Percentiles rank a stretch among this genome's conserved stretches.
phyloP scores from a whole-genome alignment of 2,888 invertebrate genomes.

The Ischnura elegans region DNA sequence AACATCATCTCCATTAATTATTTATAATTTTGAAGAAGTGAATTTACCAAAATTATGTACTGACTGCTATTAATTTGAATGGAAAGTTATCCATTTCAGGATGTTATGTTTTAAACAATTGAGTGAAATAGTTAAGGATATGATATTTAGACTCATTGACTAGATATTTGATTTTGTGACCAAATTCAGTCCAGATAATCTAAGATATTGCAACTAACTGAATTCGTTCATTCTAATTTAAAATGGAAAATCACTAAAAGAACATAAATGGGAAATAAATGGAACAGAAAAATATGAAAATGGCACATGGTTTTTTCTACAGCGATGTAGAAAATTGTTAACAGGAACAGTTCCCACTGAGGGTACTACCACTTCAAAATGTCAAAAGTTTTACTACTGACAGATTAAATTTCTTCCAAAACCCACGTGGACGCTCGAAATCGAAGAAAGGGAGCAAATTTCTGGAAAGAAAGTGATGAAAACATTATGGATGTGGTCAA shows the following conservation, averaged over 20 bases:
- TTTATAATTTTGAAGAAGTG: slow-evolving; percentile 20
- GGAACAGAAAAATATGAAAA: slow-evolving; percentile 36
- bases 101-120: slow-evolving; percentile 11
- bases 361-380: slow-evolving; percentile 44
- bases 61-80: neutral
- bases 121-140: neutral
- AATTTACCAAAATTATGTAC: neutral
- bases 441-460: slow-evolving; percentile 55
- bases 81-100: slow-evolving; percentile 14
- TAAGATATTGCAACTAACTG: slow-evolving; percentile 34
- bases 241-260: slow-evolving; percentile 13
- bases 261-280: slow-evolving; percentile 18
- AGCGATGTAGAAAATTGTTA: slow-evolving; percentile 32
- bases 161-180: slow-evolving; percentile 30
- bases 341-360: slow-evolving; percentile 17
- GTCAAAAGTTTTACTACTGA: slow-evolving; percentile 54
- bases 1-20: slow-evolving; percentile 62
- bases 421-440: slow-evolving; percentile 54
- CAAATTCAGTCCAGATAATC: neutral
- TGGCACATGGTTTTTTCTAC: slow-evolving; percentile 7
- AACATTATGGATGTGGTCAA: slow-evolving; percentile 54
- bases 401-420: slow-evolving; percentile 50
- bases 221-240: slow-evolving; percentile 14
- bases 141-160: neutral
- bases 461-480: slow-evolving; percentile 66